Conservation (phyloP, 2,888 invertebrate genomes). For the Carabus problematicus region DNA sequence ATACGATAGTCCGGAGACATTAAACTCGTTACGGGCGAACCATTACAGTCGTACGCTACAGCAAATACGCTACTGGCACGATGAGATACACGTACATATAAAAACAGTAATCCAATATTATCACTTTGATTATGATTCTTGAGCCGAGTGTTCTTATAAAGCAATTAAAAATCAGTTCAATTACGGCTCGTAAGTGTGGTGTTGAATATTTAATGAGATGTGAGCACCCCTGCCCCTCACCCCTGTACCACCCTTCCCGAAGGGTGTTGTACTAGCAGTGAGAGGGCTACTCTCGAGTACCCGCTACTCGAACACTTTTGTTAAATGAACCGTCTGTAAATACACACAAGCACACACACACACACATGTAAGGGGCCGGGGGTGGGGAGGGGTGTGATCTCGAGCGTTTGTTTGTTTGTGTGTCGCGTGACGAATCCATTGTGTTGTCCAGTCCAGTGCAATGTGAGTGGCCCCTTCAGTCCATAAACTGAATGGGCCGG, state of each 20-base stretch:
- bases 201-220: conserved; percentile 33
- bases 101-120: conserved; percentile 12
- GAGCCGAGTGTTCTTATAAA: conserved; percentile 32
- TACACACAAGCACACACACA: background rate
- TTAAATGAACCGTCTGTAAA: conserved; percentile 21
- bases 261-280: background rate
- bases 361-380: background rate
- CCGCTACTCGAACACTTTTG: conserved; percentile 12
- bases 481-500: conserved; percentile 4
- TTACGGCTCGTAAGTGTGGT: conserved; percentile 24
- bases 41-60: background rate
- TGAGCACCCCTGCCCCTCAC: conserved; percentile 1
- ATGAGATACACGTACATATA: background rate
- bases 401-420: conserved; percentile 12
- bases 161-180: conserved; percentile 39
- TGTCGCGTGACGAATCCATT: conserved; percentile 19
- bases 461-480: conserved; percentile 9
- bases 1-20: too few relatives aligned
- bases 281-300: background rate
- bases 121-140: conserved; percentile 17
- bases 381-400: too few relatives aligned
- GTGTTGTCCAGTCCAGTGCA: conserved; percentile 8
- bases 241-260: background rate
- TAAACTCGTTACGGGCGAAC: too few relatives aligned
- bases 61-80: background rate